These are phyloP conservation scores for Eulithis prunata DNA, from an alignment of 2,888 invertebrate genomes.

Conservation along the genomic window DNA sequence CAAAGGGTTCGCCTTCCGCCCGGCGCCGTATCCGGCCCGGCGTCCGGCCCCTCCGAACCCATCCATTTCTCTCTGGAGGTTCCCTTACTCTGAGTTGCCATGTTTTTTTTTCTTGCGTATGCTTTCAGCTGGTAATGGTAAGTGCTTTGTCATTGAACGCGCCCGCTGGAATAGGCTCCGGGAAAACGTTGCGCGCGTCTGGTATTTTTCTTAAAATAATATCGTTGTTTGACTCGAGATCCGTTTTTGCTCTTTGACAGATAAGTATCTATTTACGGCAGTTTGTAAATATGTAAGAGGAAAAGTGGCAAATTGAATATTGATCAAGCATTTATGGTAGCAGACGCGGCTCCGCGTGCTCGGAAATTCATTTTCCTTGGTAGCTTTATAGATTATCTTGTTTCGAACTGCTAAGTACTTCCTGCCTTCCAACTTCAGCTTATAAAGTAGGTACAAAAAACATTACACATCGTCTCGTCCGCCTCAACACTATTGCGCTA, in stretches of 20 bases:
- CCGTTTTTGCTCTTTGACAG: constrained; percentile 25
- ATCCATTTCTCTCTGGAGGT: constrained; percentile 46
- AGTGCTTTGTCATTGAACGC: constrained; percentile 55
- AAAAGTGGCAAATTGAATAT: constrained; percentile 19
- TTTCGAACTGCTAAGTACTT: constrained; percentile 2
- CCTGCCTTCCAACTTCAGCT: constrained; percentile 6
- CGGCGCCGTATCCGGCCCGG: constrained; percentile 70
- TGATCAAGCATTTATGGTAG: constrained; percentile 19
- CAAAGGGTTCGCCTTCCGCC: constrained; percentile 77
- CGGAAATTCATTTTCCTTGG: neutral
- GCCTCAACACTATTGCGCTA: constrained; percentile 21
- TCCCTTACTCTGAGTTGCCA: constrained; percentile 34
- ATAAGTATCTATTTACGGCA: constrained; percentile 26
- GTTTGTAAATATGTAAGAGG: constrained; percentile 17
- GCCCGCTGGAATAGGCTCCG: constrained; percentile 28
- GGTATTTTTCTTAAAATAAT: constrained; percentile 34
- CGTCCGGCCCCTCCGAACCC: constrained; percentile 39
- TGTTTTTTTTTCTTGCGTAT: constrained; percentile 53
- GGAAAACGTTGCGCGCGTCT: constrained; percentile 28
- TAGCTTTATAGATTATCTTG: neutral
- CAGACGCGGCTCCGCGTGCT: neutral
- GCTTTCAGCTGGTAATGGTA: constrained; percentile 56
- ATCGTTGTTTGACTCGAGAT: constrained; percentile 26
- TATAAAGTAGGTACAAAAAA: constrained; percentile 15
- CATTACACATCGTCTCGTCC: constrained; percentile 22